Percentiles rank a stretch among this genome's conserved stretches.
Evolutionary conservation across 2,113 vertebrate genomes (phyloP).

Genomic region (Corythoichthys haematopterus): DNA sequence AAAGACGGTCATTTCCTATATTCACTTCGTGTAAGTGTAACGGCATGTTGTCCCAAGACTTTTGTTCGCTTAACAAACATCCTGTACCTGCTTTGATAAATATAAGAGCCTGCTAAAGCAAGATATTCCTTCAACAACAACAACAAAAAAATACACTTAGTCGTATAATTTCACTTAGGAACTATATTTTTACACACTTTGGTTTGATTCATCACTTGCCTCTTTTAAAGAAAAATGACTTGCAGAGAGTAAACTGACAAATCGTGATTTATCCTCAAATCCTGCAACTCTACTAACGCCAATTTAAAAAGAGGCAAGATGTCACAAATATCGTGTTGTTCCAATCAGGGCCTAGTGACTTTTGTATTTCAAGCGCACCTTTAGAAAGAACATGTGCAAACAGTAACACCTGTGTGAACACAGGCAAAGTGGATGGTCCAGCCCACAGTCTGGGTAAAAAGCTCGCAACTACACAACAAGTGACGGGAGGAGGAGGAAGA

Average conservation of each 20-base stretch:
- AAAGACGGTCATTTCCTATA: neutral
- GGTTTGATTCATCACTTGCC: slow-evolving; percentile 7
- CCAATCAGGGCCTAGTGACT: slow-evolving; percentile 34
- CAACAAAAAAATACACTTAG: neutral
- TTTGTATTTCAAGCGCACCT: slow-evolving; percentile 26
- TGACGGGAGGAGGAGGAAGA: neutral
- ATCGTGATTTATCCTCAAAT: neutral
- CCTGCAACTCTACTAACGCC: slow-evolving; percentile 13
- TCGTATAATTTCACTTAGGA: slow-evolving; percentile 13
- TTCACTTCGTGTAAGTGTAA: neutral
- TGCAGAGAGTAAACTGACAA: slow-evolving; percentile 3
- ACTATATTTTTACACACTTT: slow-evolving; percentile 13
- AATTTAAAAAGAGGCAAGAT: slow-evolving; percentile 23
- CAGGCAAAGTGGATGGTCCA: slow-evolving; percentile 9
- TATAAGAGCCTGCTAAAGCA: slow-evolving; percentile 33
- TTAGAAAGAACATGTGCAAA: slow-evolving; percentile 49
- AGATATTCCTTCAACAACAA: slow-evolving; percentile 23
- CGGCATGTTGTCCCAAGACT: neutral
- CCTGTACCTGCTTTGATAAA: slow-evolving; percentile 19
- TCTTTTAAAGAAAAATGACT: neutral
- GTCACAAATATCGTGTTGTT: slow-evolving; percentile 13
- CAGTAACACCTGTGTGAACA: slow-evolving; percentile 31
- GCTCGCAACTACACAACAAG: slow-evolving; percentile 16
- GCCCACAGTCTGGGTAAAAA: slow-evolving; percentile 11
- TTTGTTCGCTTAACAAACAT: neutral